These are phyloP conservation scores for Caerostris darwini DNA, from an alignment of 1,140 invertebrate genomes.

Conservation along the genomic window DNA sequence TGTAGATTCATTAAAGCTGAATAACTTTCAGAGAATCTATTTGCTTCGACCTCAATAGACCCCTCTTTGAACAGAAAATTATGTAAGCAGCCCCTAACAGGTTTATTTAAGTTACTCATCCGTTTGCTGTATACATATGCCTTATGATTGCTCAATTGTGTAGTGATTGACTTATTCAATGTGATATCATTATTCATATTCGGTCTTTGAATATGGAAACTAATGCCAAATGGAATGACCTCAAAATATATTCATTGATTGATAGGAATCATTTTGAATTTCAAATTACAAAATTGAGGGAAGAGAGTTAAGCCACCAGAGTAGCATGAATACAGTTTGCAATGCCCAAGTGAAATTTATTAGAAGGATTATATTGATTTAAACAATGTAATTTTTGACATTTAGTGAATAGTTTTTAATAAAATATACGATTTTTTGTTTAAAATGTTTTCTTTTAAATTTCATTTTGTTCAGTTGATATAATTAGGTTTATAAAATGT, in stretches of 20 bases:
- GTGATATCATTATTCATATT: neutral
- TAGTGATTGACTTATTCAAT: constrained; percentile 13
- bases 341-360: no score
- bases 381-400: no score
- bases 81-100: neutral
- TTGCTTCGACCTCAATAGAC: neutral
- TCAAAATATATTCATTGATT: neutral
- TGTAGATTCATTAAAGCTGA: neutral
- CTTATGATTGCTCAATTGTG: neutral
- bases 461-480: no score
- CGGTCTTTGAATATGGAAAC: neutral
- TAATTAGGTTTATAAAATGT: no score
- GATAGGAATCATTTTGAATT: neutral
- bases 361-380: no score
- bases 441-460: no score
- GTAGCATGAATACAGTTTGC: no score
- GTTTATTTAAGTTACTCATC: constrained; percentile 19
- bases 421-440: no score
- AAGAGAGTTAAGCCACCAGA: neutral
- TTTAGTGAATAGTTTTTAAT: no score
- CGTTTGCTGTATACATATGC: neutral
- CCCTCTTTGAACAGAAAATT: neutral
- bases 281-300: neutral
- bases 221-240: neutral
- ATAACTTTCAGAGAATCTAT: neutral